Evolutionary conservation across 2,113 vertebrate species (phyloP).

Genomic region (Mustela lutreola): DNA sequence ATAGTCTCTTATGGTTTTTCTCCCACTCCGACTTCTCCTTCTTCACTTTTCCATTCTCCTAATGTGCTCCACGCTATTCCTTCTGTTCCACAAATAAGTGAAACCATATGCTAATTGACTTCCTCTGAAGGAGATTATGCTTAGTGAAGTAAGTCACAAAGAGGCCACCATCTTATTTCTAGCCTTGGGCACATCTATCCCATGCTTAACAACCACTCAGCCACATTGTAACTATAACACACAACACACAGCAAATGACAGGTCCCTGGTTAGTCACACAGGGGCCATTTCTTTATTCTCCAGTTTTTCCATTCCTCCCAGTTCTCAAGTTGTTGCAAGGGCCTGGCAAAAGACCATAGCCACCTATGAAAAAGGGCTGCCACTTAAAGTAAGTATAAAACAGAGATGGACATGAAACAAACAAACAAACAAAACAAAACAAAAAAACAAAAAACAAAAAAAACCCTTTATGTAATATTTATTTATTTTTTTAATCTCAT

Average conservation of each 20-base stretch:
- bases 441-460: slow-evolving; percentile 18
- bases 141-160: too few species aligned
- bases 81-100: too few species aligned
- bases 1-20: too few species aligned
- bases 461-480: slow-evolving; percentile 50
- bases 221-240: background rate
- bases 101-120: too few species aligned
- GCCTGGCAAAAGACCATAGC: background rate
- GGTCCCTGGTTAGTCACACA: background rate
- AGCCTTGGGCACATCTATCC: background rate
- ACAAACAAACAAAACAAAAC: background rate
- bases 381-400: background rate
- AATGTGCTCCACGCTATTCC: too few species aligned
- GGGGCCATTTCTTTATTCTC: background rate
- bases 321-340: background rate
- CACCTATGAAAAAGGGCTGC: background rate
- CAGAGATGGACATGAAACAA: background rate
- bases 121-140: too few species aligned
- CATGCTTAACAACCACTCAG: background rate
- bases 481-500: slow-evolving; percentile 49
- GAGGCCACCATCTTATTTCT: background rate
- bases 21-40: too few species aligned
- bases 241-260: background rate
- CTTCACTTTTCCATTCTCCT: too few species aligned
- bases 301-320: background rate